phyloP scores from a whole-genome alignment of 2,888 invertebrate species.

The Lingula anatina region DNA sequence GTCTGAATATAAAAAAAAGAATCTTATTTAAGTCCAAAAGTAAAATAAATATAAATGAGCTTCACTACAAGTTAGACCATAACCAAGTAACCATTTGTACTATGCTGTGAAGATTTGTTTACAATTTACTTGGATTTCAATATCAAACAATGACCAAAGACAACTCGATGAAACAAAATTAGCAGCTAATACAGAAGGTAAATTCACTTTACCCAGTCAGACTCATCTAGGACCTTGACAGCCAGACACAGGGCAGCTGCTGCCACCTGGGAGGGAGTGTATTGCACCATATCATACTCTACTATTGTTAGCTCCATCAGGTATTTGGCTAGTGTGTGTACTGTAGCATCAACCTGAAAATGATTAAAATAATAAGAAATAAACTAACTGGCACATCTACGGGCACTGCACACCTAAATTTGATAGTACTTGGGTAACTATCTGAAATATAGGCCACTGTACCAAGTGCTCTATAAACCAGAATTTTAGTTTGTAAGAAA shows the following conservation, averaged over 20 bases:
- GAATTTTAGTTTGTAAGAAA: no score
- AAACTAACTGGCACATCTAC: no score
- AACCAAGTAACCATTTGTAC: neutral
- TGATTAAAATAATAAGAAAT: conserved; percentile 14
- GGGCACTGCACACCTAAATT: conserved; percentile 6
- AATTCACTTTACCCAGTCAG: conserved; percentile 47
- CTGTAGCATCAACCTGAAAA: conserved; percentile 62
- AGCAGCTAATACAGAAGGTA: no score
- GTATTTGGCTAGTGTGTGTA: conserved; percentile 83
- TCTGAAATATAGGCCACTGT: no score
- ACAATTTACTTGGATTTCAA: neutral
- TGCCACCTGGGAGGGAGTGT: conserved; percentile 77
- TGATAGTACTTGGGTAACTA: neutral
- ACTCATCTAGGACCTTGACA: conserved; percentile 51
- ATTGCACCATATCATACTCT: conserved; percentile 70
- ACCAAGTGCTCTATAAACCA: no score
- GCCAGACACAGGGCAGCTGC: conserved; percentile 76
- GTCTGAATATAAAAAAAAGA: no score
- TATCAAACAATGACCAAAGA: neutral
- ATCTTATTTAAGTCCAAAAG: no score
- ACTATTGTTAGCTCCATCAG: conserved; percentile 78
- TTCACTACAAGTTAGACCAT: no score
- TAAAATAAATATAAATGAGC: no score
- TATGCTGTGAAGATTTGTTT: neutral
- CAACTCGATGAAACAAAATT: conserved; percentile 3